These are phyloP conservation scores for Bellardia pandia DNA, from an alignment of 2,888 invertebrate species.

Conservation along the genomic window DNA sequence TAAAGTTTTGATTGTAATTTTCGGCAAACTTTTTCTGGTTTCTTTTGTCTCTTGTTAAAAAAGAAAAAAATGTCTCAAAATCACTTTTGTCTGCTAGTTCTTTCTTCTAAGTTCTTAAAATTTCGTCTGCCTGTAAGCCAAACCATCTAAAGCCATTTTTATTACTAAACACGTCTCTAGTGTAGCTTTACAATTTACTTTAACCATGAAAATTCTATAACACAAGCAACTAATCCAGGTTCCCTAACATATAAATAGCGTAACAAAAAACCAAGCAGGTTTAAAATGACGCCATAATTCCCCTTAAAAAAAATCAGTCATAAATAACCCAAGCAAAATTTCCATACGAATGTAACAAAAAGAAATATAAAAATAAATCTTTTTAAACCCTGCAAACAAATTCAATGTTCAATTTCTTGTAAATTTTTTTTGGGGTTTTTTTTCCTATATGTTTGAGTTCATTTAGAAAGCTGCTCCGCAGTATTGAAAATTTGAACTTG, in stretches of 20 bases:
- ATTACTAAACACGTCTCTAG: neutral
- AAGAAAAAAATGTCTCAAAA: neutral
- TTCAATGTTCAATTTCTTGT: slow-evolving; percentile 16
- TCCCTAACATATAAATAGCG: neutral
- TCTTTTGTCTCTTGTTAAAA: too few relatives aligned
- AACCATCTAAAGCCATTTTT: neutral
- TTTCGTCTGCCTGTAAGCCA: neutral
- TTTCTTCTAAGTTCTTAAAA: neutral
- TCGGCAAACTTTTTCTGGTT: too few relatives aligned
- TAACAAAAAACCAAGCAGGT: neutral
- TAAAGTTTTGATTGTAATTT: too few relatives aligned
- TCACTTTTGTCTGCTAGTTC: neutral
- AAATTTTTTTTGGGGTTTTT: neutral
- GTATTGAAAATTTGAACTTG: slow-evolving; percentile 60
- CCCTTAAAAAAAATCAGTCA: neutral
- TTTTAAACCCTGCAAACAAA: slow-evolving; percentile 48
- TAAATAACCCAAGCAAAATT: slow-evolving; percentile 43
- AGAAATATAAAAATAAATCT: slow-evolving; percentile 38
- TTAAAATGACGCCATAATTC: slow-evolving; percentile 46
- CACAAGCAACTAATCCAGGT: neutral
- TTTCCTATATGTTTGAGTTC: neutral
- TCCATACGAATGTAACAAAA: slow-evolving; percentile 9
- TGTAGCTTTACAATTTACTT: neutral
- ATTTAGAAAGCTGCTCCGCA: neutral
- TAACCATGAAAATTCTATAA: neutral